A percentile compares a stretch with the other conserved stretches of the same genome.
Evolutionary conservation across 2,888 invertebrate species (phyloP).

Genomic region (Prosopocoilus inquinatus): DNA sequence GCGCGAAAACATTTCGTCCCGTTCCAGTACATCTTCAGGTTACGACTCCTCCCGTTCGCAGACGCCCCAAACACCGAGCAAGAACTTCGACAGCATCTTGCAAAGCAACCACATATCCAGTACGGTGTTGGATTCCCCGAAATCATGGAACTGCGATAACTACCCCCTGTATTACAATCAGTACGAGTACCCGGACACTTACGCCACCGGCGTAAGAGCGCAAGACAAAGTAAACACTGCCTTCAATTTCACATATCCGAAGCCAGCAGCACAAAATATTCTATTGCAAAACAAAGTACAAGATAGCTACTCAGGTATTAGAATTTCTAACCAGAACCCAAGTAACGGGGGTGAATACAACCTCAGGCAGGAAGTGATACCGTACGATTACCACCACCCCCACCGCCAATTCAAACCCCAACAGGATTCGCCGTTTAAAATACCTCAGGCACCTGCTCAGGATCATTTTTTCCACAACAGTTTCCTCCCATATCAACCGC

Average conservation of each 20-base stretch:
- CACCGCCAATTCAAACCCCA: not conserved
- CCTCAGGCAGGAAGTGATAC: not conserved
- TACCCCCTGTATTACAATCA: not conserved
- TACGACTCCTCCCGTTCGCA: slow-evolving; percentile 36
- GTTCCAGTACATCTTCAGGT: slow-evolving; percentile 29
- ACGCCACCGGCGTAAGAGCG: slow-evolving; percentile 8
- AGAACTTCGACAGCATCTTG: slow-evolving; percentile 71
- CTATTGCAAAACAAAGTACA: slow-evolving; percentile 31
- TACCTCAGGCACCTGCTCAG: not conserved
- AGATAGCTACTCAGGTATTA: slow-evolving; percentile 34
- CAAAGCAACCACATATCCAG: slow-evolving; percentile 86
- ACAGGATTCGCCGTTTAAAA: not conserved
- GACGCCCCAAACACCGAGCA: slow-evolving; percentile 22
- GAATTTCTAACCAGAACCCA: slow-evolving; percentile 26
- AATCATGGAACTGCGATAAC: slow-evolving; percentile 3
- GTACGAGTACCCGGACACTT: slow-evolving; percentile 8
- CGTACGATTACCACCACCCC: not conserved
- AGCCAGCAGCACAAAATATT: slow-evolving; percentile 21
- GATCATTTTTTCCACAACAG: too few relatives aligned
- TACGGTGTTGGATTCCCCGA: slow-evolving; percentile 65
- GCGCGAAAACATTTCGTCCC: slow-evolving; percentile 22
- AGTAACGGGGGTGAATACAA: not conserved
- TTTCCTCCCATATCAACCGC: too few relatives aligned
- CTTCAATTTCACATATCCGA: slow-evolving; percentile 36
- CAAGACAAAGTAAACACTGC: slow-evolving; percentile 29